Evolutionary conservation across 1,140 invertebrate species (phyloP).

Genomic region (Piezodorus guildinii): DNA sequence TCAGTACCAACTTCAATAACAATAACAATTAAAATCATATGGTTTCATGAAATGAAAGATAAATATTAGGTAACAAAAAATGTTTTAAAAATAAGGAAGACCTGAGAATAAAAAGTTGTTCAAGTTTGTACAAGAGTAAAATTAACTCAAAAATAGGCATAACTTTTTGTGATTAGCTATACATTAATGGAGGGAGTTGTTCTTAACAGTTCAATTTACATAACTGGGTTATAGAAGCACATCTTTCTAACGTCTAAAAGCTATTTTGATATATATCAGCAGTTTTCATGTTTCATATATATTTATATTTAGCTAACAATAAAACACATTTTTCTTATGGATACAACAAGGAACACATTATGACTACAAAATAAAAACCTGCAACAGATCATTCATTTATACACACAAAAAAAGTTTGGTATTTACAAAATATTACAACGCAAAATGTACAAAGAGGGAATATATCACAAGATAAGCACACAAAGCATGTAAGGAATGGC

Average conservation of each 20-base stretch:
- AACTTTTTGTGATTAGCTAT: conserved; percentile 2
- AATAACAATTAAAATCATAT: conserved; percentile 12
- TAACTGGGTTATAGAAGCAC: conserved; percentile 10
- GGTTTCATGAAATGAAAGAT: conserved; percentile 1
- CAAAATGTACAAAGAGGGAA: conserved; percentile 28
- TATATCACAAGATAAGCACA: conserved; percentile 24
- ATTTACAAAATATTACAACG: conserved; percentile 31
- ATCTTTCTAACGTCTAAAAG: conserved; percentile 15
- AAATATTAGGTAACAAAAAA: conserved; percentile 14
- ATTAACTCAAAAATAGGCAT: neutral
- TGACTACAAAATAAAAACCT: conserved; percentile 19
- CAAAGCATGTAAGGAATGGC: conserved; percentile 20
- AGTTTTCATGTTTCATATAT: conserved; percentile 14
- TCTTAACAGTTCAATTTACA: conserved; percentile 16
- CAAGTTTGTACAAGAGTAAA: neutral
- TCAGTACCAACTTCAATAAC: conserved; percentile 14
- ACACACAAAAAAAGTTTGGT: conserved; percentile 22
- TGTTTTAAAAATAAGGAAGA: neutral
- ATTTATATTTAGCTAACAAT: conserved; percentile 14
- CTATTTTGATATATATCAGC: conserved; percentile 13
- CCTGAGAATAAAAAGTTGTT: neutral
- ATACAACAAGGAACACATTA: conserved; percentile 21
- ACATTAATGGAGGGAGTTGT: conserved; percentile 17
- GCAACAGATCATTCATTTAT: conserved; percentile 12
- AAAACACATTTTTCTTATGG: conserved; percentile 15